A percentile compares a stretch with the other conserved stretches of the same genome.
These are phyloP conservation scores for Callipepla squamata DNA, from an alignment of 2,113 vertebrate species.

Conservation along the genomic window DNA sequence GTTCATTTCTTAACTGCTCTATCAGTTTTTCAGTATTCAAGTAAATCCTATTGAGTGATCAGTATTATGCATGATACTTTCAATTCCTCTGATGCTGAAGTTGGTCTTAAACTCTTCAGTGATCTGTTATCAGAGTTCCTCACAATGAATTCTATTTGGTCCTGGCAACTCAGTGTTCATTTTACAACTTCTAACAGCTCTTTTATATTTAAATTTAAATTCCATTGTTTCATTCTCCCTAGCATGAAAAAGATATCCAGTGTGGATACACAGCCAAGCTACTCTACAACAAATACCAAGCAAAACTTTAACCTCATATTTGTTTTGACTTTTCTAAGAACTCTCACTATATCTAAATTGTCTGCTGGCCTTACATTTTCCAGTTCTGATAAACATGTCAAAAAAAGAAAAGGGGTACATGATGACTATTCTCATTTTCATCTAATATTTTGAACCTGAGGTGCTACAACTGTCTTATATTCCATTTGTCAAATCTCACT, in stretches of 20 bases:
- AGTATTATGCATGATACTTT: neutral
- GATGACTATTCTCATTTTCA: neutral
- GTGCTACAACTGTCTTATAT: neutral
- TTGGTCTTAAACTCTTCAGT: neutral
- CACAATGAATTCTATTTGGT: neutral
- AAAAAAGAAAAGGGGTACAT: too few relatives aligned
- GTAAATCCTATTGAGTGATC: neutral
- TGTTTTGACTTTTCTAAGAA: neutral
- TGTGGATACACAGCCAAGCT: neutral
- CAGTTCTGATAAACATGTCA: neutral
- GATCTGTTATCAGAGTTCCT: neutral
- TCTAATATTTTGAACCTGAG: neutral
- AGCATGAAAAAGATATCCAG: neutral
- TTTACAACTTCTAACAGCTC: neutral
- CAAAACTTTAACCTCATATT: neutral
- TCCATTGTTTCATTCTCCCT: neutral
- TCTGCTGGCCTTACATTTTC: neutral
- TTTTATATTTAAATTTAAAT: neutral
- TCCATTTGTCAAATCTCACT: neutral
- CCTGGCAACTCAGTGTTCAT: neutral
- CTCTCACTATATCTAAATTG: neutral
- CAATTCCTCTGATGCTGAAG: neutral
- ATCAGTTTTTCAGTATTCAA: neutral
- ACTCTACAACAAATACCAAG: neutral
- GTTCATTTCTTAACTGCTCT: neutral